Conservation (phyloP, 2,888 invertebrate species). For the Pristionchus maxplancki region DNA sequence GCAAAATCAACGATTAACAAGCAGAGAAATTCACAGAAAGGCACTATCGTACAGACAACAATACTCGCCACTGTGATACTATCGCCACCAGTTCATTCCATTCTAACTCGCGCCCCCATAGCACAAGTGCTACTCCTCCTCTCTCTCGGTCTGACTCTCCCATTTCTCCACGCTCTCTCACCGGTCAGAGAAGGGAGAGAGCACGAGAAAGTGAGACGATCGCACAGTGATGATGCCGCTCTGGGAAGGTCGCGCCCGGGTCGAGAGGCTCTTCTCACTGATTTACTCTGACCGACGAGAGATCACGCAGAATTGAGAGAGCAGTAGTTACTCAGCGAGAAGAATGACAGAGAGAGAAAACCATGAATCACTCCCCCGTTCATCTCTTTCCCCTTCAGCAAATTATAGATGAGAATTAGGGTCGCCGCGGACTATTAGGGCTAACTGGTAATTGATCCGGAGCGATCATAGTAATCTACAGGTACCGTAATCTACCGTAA, state of each 20-base stretch:
- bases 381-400: neutral
- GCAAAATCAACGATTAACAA: too few relatives aligned
- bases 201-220: too few relatives aligned
- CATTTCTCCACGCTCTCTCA: neutral
- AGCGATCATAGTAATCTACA: too few relatives aligned
- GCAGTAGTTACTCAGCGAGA: neutral
- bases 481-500: too few relatives aligned
- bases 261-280: too few relatives aligned
- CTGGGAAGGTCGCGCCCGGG: constrained; percentile 20
- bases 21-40: too few relatives aligned
- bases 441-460: neutral
- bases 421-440: neutral
- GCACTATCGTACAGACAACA: neutral
- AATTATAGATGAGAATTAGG: constrained; percentile 24
- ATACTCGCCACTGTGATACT: too few relatives aligned
- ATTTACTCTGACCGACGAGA: neutral
- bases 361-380: constrained; percentile 21
- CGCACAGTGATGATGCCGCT: neutral
- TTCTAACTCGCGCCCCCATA: neutral
- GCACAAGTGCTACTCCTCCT: neutral
- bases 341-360: neutral
- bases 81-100: neutral
- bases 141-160: too few relatives aligned
- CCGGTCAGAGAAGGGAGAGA: too few relatives aligned
- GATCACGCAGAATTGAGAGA: neutral